Evolutionary conservation across 1,140 invertebrate genomes (phyloP), one percentile per base, ranked within the genome.

Genomic region (Brachionus asplanchnoidis): DNA sequence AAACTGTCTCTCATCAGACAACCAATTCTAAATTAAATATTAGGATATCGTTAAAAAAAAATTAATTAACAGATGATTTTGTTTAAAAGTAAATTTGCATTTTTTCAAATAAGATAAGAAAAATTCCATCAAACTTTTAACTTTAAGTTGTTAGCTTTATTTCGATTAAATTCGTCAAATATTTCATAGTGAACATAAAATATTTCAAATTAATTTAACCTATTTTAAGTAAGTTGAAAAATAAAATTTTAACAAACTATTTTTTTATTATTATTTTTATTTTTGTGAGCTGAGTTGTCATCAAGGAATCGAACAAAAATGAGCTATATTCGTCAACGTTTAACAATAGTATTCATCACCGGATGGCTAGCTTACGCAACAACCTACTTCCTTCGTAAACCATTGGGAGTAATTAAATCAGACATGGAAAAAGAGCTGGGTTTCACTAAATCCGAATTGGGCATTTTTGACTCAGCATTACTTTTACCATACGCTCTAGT

Each of bases 401-500:
- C 91, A 11, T 84, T 91, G n/a, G 90, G 90, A 26, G 88, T 91
- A 86, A 87, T 91, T 11, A 91, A 91, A 86, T 87, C 87, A 46
- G 89, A 91, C 85, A 80, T 91, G 36, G 87, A 89, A 83, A 86
- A 77, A n/a, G 87, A 88, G 2, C 84, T 91, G n/a, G 78, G 86
- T 2, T 85, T 91, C 4, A 86, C 86, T 14, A 89, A 89, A 83
- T 85, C 88, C 32, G 85, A 88, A 70, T 85, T 91, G 23, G 91
- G 91, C 46, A 90, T 87, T 87, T 83, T 92, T 84, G 91, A 92
- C 85, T 89, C 89, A 40, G 90, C 91, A 17, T 86, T 92, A 11
- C 87, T 92, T 7, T 86, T 92, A 12, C 91, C 91, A 3, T 92
- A 92, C 87, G 90, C 91, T 42, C 50, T 90, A 3, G 89, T 91